These are phyloP conservation scores for Harpegnathos saltator DNA, from an alignment of 1,140 invertebrate genomes.

Conservation along the genomic window DNA sequence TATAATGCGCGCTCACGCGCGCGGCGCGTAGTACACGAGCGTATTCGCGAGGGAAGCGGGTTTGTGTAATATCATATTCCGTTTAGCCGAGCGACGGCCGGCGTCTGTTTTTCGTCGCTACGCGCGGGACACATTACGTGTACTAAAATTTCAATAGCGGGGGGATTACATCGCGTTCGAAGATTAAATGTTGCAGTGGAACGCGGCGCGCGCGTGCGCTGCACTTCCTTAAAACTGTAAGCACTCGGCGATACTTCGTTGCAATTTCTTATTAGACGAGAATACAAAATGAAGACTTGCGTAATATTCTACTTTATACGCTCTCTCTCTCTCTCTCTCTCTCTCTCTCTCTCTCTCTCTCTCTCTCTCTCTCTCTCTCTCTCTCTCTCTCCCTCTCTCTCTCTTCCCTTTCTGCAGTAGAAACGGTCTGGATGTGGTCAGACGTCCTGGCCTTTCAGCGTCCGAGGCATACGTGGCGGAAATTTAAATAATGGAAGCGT, in stretches of 20 bases:
- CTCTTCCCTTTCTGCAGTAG: neutral
- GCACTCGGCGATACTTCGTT: neutral
- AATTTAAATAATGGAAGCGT: neutral
- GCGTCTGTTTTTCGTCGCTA: neutral
- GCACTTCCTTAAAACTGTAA: too few relatives aligned
- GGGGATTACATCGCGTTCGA: neutral
- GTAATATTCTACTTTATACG: neutral
- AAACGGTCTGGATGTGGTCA: slow-evolving; percentile 21
- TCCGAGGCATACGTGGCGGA: neutral
- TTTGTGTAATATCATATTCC: slow-evolving; percentile 6
- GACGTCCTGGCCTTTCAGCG: neutral
- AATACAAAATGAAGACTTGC: neutral
- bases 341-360: too few relatives aligned
- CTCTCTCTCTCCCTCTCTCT: too few relatives aligned
- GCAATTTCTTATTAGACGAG: neutral
- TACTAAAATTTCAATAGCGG: slow-evolving; percentile 9
- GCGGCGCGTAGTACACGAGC: too few relatives aligned
- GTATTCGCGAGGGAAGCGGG: neutral
- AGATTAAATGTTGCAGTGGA: neutral
- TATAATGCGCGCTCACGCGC: too few relatives aligned
- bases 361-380: too few relatives aligned
- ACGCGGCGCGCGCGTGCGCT: too few relatives aligned
- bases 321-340: too few relatives aligned
- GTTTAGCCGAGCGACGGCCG: neutral
- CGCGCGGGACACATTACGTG: neutral